Evolutionary conservation across 2,797 vertebrate species (phyloP), one percentile per base, ranked within the genome.

Genomic region (Otolemur crassicaudatus): DNA sequence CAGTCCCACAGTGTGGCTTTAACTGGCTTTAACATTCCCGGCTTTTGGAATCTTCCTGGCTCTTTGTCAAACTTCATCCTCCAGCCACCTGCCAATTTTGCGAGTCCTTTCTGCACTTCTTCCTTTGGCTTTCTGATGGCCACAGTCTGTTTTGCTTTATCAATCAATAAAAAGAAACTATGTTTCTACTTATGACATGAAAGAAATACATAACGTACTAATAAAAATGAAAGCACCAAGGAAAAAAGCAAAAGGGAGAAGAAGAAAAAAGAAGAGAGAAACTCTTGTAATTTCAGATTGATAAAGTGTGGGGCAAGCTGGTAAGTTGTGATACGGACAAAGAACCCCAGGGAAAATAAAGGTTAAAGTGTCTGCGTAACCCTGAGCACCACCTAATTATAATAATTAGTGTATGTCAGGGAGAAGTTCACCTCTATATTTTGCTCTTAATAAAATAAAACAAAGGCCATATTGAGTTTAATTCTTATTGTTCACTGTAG

Each of bases 381-480:
- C 43, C 53, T 2, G 40, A 46, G 0, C 80, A 58, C 22, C 46
- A 61, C 22, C 46, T 95, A 81, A n/a, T 97, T 90, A 82, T 22
- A 29, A 73, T 73, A 67, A 94, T 79, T 91, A 34, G 82, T 69
- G 86, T 93, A 27, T 85, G 73, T 93, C 92, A 96, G 96, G 82
- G 53, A 79, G 84, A 92, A 70, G 81, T 96, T 97, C 97, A 94
- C 43, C 63, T 95, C 76, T 92, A 40, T 86, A 73, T 94, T 94
- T 96, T 96, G n/a, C 86, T 93, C 96, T 97, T 95, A 87, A 97
- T 95, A 89, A 97, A 96, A 87, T 97, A 94, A 97, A 98, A 96
- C 77, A 90, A 92, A 49, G 87, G 16, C 61, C 58, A 94, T 81
- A 97, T 40, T 40, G 91, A 93, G 43, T 43, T 92, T 98, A 95